These are phyloP conservation scores for Drosophila longiperda DNA, from an alignment of 2,888 invertebrate genomes.

Conservation along the genomic window DNA sequence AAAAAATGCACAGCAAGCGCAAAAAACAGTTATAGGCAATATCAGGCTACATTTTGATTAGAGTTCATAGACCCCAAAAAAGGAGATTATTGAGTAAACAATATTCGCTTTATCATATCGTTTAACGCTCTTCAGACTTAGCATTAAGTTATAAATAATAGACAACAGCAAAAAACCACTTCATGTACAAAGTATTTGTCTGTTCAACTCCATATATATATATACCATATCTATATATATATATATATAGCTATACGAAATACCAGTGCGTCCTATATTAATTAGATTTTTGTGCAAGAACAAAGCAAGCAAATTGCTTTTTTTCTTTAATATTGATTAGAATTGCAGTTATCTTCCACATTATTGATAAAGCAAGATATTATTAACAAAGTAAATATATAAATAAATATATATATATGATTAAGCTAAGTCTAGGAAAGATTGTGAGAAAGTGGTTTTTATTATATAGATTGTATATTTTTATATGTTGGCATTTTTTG, in stretches of 20 bases:
- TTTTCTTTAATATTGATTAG: conserved; percentile 56
- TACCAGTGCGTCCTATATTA: conserved; percentile 74
- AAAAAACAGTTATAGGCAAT: conserved; percentile 9
- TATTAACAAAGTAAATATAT: conserved; percentile 4
- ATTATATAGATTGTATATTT: conserved; percentile 65
- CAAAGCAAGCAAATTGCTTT: conserved; percentile 44
- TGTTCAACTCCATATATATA: conserved; percentile 55
- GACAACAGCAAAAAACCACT: conserved; percentile 29
- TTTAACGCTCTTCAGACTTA: conserved; percentile 62
- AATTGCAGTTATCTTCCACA: conserved; percentile 33
- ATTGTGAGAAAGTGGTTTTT: conserved; percentile 3
- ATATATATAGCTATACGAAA: conserved; percentile 29
- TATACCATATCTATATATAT: conserved; percentile 31
- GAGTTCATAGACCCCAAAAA: conserved; percentile 45
- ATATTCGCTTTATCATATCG: conserved; percentile 52
- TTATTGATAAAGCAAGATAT: conserved; percentile 40
- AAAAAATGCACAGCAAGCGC: conserved; percentile 51
- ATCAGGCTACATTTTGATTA: conserved; percentile 36
- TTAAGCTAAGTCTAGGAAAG: conserved; percentile 8
- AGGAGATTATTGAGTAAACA: neutral
- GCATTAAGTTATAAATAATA: conserved; percentile 45
- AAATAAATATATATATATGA: neutral
- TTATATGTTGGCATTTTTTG: conserved; percentile 76
- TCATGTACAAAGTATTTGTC: conserved; percentile 77
- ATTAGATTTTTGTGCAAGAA: conserved; percentile 54